Evolutionary conservation across 1,140 invertebrate species (phyloP), one percentile per base, ranked within the genome.

Genomic region (Aphaenogaster rudis): DNA sequence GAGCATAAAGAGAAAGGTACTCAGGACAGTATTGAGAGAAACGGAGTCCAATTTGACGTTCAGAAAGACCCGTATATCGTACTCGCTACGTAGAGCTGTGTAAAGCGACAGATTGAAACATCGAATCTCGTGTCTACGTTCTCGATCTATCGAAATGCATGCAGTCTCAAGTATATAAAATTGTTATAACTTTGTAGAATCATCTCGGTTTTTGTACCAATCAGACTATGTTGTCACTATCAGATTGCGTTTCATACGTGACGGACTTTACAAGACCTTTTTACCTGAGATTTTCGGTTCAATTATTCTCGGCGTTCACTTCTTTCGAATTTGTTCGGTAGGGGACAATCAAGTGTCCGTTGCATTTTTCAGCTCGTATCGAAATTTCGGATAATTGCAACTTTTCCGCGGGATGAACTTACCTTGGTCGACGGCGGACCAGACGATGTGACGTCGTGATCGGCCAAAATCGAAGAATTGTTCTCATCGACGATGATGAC

Each of bases 401-500:
- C 2, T 2, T 33, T 13, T 42, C 0, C 1, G 1, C n/a, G 54
- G 15, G 1, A 33, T 3, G 50, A 21, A 92, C 95, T 96, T 97
- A 98, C 98, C 97, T 98, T 98, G 45, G 98, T 97, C 0, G 98
- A 98, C 1, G 98, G 97, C 52, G 97, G 97, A 15, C 97, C 97
- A 86, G 96, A 96, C 15, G 97, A 97, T 77, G 96, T 96, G 9
- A 97, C 96, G 91, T 98, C 97, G 91, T 98, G 96, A 92, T 98
- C 97, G 13, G 97, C 97, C 86, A 97, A 92, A 84, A 98, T 97
- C 2, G 98, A 97, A 1, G 98, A 98, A 95, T 98, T 98, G 92
- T 98, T 98, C 94, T 98, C 98, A 93, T 98, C 98, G 82, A 98
- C 98, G 64, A 98, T 98, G 91, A 98, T 98, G 80, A 98, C 98